Evolutionary conservation across 1,140 invertebrate species (phyloP).

Genomic region (honey bee (Apis mellifera)): Amel_HAv3.1 CM009935.2:3633001-3633500

Average conservation of each 20-base stretch:
- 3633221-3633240: constrained; percentile 46
- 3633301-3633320: constrained; percentile 33
- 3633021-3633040: constrained; percentile 6
- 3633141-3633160: not conserved
- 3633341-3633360: not conserved
- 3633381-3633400: constrained; percentile 55
- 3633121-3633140: not conserved
- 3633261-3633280: constrained; percentile 47
- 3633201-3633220: constrained; percentile 34
- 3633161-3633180: not conserved
- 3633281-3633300: constrained; percentile 42
- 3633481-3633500: constrained; percentile 72
- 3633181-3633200: not conserved
- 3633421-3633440: constrained; percentile 74
- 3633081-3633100: too few relatives aligned
- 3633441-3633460: constrained; percentile 69
- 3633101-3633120: not conserved
- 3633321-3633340: not conserved
- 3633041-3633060: constrained; percentile 8
- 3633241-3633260: constrained; percentile 52
- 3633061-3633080: too few relatives aligned
- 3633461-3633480: constrained; percentile 74
- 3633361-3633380: not conserved
- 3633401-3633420: constrained; percentile 65
- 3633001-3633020: constrained; percentile 16